Base-by-base conservation (phyloP, 1,140 invertebrate genomes). In the Panulirus ornatus region DNA sequence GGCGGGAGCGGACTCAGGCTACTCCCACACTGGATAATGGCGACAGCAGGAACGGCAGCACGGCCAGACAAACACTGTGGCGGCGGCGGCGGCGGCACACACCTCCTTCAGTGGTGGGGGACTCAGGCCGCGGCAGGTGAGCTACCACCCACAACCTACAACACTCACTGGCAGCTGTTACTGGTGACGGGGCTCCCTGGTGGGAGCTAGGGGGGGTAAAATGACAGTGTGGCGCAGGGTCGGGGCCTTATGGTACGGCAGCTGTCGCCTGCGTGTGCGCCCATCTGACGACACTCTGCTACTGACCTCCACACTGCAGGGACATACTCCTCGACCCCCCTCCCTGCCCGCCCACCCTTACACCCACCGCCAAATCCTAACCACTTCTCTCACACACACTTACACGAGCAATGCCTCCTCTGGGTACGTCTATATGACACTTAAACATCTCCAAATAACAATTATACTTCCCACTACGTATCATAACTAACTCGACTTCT, bases 261-360 rank as follows among this genome's bases (percentile, higher is more conserved):
- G 73, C 73, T 78, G 84, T 87, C 84, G 73, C 84, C 84, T 87
- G 84, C 73, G 84, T 87, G 84, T 75, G 84, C 84, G 75, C 84
- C 84, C 84, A 87, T 87, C 84, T 78, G 38, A 78, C 84, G 73
- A 36, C 84, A 79, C 84, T 63, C 75, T 40, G 75, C 84, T 87
- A 79, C 84, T 87, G 84, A 87, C 84, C 75, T 63, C 75, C 84
- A 63, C 51, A 9, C 84, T 58, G 75, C 51, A 1, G 75, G 84
- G 84, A 87, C 84, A 79, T 58, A 8, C 58, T 66, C 58, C 58
- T 66, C 58, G 58, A 30, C 58, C 58, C 58, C 2, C n/a, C 54
- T n/a, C n/a, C n/a, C n/a, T n/a, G n/a, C 54, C 11, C 19, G n/a
- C 58, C 58, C 58, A 27, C 58, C 58, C 58, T 66, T 27, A 66